These are phyloP conservation scores for Gonatopus flavifemur DNA, from an alignment of 1,140 invertebrate species.

Conservation along the genomic window DNA sequence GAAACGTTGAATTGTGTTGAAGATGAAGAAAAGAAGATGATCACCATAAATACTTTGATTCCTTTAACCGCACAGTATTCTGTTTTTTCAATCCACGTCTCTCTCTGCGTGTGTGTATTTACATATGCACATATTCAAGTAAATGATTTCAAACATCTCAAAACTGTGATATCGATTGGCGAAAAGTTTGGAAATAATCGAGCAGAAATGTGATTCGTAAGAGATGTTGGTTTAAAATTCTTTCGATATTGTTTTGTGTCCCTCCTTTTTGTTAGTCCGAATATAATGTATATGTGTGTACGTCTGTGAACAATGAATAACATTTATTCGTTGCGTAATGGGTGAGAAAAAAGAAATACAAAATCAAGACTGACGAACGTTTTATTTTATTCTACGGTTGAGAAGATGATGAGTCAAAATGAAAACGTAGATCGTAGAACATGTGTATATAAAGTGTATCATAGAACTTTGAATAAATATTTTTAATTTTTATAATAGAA, in stretches of 20 bases:
- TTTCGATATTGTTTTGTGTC: not conserved
- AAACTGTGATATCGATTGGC: too few relatives aligned
- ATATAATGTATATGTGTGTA: not conserved
- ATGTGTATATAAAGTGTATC: constrained; percentile 44
- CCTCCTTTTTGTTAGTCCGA: not conserved
- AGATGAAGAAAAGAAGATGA: too few relatives aligned
- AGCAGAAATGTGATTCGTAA: not conserved
- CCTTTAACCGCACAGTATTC: too few relatives aligned
- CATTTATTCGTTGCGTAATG: not conserved
- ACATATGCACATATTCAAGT: too few relatives aligned
- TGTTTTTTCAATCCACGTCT: too few relatives aligned
- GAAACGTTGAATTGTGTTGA: too few relatives aligned
- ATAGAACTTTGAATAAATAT: constrained; percentile 51
- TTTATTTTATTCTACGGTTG: too few relatives aligned
- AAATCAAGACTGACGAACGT: constrained; percentile 37
- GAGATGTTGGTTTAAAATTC: not conserved
- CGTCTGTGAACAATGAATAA: not conserved
- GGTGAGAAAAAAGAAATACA: constrained; percentile 11
- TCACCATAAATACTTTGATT: too few relatives aligned
- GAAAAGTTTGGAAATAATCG: not conserved
- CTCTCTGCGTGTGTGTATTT: too few relatives aligned
- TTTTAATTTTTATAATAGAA: constrained; percentile 52
- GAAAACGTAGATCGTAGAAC: constrained; percentile 15
- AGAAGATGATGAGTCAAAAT: constrained; percentile 13
- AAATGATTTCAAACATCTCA: too few relatives aligned